These are phyloP conservation scores for Pandion haliaetus DNA, from an alignment of 2,113 vertebrate genomes.

Conservation along the genomic window DNA sequence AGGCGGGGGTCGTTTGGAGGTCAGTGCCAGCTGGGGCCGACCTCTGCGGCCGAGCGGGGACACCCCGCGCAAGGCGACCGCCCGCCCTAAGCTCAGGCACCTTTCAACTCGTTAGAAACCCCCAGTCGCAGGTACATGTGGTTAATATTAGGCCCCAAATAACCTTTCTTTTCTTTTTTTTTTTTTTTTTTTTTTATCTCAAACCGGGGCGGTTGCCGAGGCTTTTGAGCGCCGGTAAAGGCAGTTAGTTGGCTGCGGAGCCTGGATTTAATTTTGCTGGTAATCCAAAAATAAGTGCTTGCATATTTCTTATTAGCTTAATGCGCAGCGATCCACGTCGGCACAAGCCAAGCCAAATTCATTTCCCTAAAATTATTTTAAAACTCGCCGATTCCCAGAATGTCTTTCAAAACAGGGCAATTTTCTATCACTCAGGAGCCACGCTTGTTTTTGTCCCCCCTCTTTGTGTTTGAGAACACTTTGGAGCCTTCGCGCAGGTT, in stretches of 20 bases:
- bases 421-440: slow-evolving; percentile 66
- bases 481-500: slow-evolving; percentile 26
- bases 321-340: slow-evolving; percentile 76
- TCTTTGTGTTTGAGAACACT: slow-evolving; percentile 53
- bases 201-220: slow-evolving; percentile 63
- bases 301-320: slow-evolving; percentile 91
- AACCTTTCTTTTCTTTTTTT: slow-evolving; percentile 55
- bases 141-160: slow-evolving; percentile 86
- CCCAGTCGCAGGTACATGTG: slow-evolving; percentile 86
- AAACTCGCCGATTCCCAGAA: slow-evolving; percentile 58
- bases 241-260: slow-evolving; percentile 75
- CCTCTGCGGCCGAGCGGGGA: slow-evolving; percentile 80
- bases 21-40: slow-evolving; percentile 91
- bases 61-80: slow-evolving; percentile 71
- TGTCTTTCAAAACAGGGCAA: slow-evolving; percentile 66
- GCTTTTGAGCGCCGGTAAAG: slow-evolving; percentile 67
- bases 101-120: slow-evolving; percentile 76
- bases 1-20: slow-evolving; percentile 89
- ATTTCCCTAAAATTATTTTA: slow-evolving; percentile 67
- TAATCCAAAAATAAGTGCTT: slow-evolving; percentile 94
- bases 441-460: slow-evolving; percentile 52
- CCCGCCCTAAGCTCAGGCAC: slow-evolving; percentile 72
- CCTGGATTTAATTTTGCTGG: slow-evolving; percentile 97
- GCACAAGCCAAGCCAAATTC: slow-evolving; percentile 71
- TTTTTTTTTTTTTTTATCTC: slow-evolving; percentile 47